A percentile compares a stretch with the other conserved stretches of the same genome.
These are phyloP conservation scores for Labeo calbasu DNA, from an alignment of 2,797 vertebrate species.

Conservation along the genomic window DNA sequence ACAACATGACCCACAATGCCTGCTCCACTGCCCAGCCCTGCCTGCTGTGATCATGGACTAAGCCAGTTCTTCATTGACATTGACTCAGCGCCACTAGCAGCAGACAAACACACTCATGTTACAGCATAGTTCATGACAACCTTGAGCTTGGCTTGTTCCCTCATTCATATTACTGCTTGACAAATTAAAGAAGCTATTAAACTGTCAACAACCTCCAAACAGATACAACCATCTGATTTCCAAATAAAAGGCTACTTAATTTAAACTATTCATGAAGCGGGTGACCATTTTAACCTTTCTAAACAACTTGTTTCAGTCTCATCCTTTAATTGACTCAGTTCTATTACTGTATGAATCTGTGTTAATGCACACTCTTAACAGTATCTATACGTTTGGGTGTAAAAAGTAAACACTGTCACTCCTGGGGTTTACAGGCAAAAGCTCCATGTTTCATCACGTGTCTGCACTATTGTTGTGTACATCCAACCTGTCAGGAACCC, in stretches of 20 bases:
- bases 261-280: background rate
- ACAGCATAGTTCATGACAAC: background rate
- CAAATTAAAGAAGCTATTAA: background rate
- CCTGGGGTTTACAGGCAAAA: background rate
- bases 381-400: background rate
- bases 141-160: background rate
- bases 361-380: background rate
- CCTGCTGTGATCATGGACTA: background rate
- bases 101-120: conserved; percentile 7
- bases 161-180: background rate
- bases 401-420: background rate
- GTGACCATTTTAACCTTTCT: conserved; percentile 11
- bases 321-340: background rate
- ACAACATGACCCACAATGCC: conserved; percentile 2
- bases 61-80: background rate
- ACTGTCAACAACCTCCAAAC: background rate
- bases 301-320: background rate
- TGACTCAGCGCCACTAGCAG: background rate
- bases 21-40: conserved; percentile 8
- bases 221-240: background rate
- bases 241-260: background rate
- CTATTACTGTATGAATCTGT: background rate
- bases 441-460: background rate
- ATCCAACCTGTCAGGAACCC: background rate
- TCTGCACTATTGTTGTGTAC: background rate